Evolutionary conservation across 2,113 vertebrate genomes (phyloP).

Genomic region (Athene cunicularia): DNA sequence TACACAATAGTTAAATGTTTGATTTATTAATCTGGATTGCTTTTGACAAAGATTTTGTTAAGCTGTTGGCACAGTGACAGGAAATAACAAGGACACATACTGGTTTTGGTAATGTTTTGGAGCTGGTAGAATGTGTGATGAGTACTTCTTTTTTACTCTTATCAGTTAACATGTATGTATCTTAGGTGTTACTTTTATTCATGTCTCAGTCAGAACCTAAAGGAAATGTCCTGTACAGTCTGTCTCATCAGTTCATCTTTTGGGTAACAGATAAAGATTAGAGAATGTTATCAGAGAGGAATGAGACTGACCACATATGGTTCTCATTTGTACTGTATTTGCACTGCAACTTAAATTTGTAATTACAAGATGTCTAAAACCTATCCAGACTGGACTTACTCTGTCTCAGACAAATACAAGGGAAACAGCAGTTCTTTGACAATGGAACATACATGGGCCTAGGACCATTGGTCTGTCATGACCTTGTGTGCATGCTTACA

Average conservation of each 20-base stretch:
- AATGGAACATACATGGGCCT: background rate
- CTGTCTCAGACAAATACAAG: background rate
- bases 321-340: background rate
- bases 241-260: background rate
- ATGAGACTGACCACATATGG: background rate
- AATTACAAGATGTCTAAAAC: background rate
- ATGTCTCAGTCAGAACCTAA: background rate
- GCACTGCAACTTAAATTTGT: background rate
- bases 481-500: background rate
- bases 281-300: background rate
- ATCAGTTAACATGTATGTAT: fast-evolving
- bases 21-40: background rate
- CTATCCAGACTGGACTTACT: background rate
- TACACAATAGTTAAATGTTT: background rate
- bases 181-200: background rate
- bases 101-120: background rate
- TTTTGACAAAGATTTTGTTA: background rate
- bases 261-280: background rate
- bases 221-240: background rate
- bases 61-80: background rate
- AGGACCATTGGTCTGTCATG: background rate
- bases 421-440: background rate
- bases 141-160: background rate
- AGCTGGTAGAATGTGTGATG: background rate
- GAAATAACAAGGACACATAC: background rate